Evolutionary conservation across 2,797 vertebrate species (phyloP), one percentile per base, ranked within the genome.

Genomic region (Acomys russatus): DNA sequence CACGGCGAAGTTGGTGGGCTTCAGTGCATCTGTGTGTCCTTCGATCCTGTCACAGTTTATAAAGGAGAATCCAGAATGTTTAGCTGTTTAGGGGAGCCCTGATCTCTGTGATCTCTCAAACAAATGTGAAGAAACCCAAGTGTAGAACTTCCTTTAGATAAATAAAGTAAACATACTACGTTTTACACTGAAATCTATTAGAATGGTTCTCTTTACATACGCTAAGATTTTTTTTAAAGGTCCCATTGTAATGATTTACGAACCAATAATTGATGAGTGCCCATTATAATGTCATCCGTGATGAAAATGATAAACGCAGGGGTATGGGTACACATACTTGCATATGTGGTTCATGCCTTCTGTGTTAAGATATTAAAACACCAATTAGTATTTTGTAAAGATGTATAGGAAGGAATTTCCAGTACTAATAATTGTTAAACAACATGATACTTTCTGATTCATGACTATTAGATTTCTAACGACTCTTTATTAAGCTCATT

Each of bases 381-480:
- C 30, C 87, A 86, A 54, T 33, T 90, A 51, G 0, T 84, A 91
- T 93, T 96, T 91, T 10, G 20, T 94, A 94, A 93, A 92, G 59
- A 66, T n/a, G 95, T 95, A 20, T 22, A 92, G 82, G 91, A 95
- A 86, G 59, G 80, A 85, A 6, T 88, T 88, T 14, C 22, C 9
- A 94, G 23, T 64, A 63, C 30, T 78, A 85, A 89, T 87, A 82
- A 14, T 78, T 91, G 56, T 90, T 56, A 70, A 92, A 88, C 70
- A 84, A 70, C 68, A 12, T 71, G 38, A 77, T 84, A 54, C 23
- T 98, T 98, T 90, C 64, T 18, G 92, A 51, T 89, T 93, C 95
- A 94, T 97, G 88, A 94, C 14, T 54, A 17, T 92, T 90, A 82
- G 2, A 59, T 30, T 66, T 54, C 84, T 59, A 7, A 95, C 44